These are phyloP conservation scores for Coronaproctus castanopsis DNA, from an alignment of 2,888 invertebrate genomes.

Conservation along the genomic window DNA sequence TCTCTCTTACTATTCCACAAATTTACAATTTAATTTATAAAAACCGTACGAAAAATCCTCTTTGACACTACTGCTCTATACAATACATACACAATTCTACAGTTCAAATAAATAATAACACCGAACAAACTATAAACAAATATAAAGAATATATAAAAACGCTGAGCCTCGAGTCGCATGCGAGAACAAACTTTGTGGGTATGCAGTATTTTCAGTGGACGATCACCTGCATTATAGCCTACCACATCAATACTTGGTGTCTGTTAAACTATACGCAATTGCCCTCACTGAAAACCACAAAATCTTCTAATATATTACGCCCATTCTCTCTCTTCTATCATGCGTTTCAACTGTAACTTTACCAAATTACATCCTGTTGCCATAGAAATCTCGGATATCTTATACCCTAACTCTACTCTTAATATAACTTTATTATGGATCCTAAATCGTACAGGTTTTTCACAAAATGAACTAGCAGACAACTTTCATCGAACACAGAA, in stretches of 20 bases:
- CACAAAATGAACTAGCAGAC: neutral
- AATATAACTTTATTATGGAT: neutral
- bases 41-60: neutral
- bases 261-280: neutral
- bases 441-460: neutral
- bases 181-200: neutral
- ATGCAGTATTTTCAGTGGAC: neutral
- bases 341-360: neutral
- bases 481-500: neutral
- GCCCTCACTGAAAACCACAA: neutral
- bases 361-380: neutral
- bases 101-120: neutral
- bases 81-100: neutral
- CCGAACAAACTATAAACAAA: neutral
- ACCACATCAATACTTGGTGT: neutral
- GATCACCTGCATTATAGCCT: neutral
- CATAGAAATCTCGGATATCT: neutral
- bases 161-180: neutral
- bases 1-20: neutral
- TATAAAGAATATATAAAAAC: neutral
- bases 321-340: neutral
- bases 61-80: neutral
- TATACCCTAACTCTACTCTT: neutral
- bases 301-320: neutral
- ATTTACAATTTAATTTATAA: neutral